phyloP scores from a whole-genome alignment of 2,888 invertebrate genomes.

The Cephus pygmeus region DNA sequence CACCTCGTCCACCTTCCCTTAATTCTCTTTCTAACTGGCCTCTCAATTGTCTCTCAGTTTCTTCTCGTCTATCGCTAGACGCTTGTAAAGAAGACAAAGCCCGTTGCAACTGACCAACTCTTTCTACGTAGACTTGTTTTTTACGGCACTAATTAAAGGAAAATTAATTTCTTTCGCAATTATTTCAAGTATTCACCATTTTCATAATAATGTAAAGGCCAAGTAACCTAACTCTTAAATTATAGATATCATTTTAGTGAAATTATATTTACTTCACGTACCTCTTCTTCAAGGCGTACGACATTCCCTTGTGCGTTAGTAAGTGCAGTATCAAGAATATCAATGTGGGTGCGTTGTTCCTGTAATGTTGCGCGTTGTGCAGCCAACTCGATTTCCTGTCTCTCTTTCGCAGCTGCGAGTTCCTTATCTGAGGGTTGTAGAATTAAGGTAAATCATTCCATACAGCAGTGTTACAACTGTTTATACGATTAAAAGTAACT shows the following conservation, averaged over 20 bases:
- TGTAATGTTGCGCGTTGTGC: slow-evolving; percentile 90
- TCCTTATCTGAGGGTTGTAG: slow-evolving; percentile 79
- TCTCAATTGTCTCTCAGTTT: slow-evolving; percentile 85
- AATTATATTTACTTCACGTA: slow-evolving; percentile 54
- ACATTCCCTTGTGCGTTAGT: slow-evolving; percentile 92
- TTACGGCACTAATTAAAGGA: slow-evolving; percentile 75
- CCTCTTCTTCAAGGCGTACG: slow-evolving; percentile 88
- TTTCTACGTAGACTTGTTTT: slow-evolving; percentile 86
- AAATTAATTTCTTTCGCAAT: slow-evolving; percentile 7
- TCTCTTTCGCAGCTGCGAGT: slow-evolving; percentile 86
- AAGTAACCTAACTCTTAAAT: neutral
- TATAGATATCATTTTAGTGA: neutral
- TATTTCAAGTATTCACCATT: neutral
- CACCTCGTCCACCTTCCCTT: slow-evolving; percentile 66
- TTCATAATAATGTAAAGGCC: slow-evolving; percentile 1
- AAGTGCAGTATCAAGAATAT: slow-evolving; percentile 90
- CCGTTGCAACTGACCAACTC: slow-evolving; percentile 85
- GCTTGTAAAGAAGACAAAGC: slow-evolving; percentile 84
- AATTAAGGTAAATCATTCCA: neutral
- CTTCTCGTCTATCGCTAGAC: slow-evolving; percentile 86
- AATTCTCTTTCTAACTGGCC: slow-evolving; percentile 88
- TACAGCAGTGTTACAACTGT: neutral
- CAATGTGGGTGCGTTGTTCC: slow-evolving; percentile 92
- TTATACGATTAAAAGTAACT: neutral
- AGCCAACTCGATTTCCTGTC: slow-evolving; percentile 90